Base-by-base conservation (phyloP, 2,888 invertebrate species). In the Coleophora deauratella region DNA sequence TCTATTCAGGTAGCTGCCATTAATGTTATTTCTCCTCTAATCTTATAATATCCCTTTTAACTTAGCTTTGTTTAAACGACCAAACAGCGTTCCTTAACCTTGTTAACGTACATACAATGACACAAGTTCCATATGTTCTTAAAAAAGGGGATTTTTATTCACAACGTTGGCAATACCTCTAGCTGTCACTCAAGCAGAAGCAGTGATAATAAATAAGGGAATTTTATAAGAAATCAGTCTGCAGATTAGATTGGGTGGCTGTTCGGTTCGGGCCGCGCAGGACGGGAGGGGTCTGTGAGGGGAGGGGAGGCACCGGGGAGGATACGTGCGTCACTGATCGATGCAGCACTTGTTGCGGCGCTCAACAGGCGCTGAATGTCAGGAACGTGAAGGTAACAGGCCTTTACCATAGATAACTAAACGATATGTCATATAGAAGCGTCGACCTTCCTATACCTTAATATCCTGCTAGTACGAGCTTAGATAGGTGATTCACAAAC, bases 261-360 rank as follows among this genome's bases (percentile, higher is more conserved):
- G n/a, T n/a, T 67, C 64, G 63, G 63, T 68, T 71, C 65, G 55
- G 59, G 63, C 59, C 52, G 52, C 35, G 35, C 57, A 55, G 55
- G 47, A 49, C 46, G 35, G 27, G 35, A 11, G 6, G 21, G 6
- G 21, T 4, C 3, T 21, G 21, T 6, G 21, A 6, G 21, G 21
- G 3, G 21, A 21, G 41, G 38, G 35, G 40, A 13, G 41, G 45
- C 55, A 54, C 48, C 51, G 52, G 52, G 48, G 47, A 53, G 55
- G 58, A 54, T 55, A 52, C 64, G 72, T 70, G 69, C 71, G 74
- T 72, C 75, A 75, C 67, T 77, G 78, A 80, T 82, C 81, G 81
- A 82, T 82, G 80, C 76, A 72, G 78, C 67, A 81, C 81, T 81
- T 82, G 81, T 82, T 82, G 81, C 79, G 66, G 55, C 68, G 72